These are phyloP conservation scores for Paracentrotus lividus DNA, from an alignment of 53 echinoderm and acorn worm species.

Conservation along the genomic window DNA sequence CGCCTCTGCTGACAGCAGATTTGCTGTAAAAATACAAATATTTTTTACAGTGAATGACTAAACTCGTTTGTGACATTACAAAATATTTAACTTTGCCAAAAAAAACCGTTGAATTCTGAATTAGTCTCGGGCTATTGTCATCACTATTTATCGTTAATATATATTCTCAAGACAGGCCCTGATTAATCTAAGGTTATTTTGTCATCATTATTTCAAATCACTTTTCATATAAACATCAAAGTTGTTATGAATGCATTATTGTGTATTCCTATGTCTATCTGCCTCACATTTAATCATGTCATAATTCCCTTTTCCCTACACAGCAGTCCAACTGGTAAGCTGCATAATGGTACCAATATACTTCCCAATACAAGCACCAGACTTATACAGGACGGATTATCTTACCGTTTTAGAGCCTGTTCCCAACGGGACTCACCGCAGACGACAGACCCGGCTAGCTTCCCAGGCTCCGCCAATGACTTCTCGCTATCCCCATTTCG, in stretches of 20 bases:
- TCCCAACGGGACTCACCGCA: slow-evolving; percentile 15
- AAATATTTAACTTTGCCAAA: no score
- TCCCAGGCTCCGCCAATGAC: not conserved
- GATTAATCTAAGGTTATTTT: no score
- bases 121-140: no score
- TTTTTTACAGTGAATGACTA: no score
- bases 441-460: not conserved
- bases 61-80: no score
- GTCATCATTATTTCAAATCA: not conserved
- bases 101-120: no score
- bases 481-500: slow-evolving; percentile 19
- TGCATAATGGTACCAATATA: not conserved
- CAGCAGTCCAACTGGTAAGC: not conserved
- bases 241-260: not conserved
- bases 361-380: slow-evolving; percentile 2
- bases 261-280: not conserved
- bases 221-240: not conserved
- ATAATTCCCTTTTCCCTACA: not conserved
- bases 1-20: no score
- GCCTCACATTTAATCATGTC: not conserved
- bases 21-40: no score
- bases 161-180: no score
- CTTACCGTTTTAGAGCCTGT: slow-evolving; percentile 4
- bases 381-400: slow-evolving; percentile 6
- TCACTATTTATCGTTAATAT: no score